Evolutionary conservation across 2,888 invertebrate genomes (phyloP).

Genomic region (Acholoe squamosa): DNA sequence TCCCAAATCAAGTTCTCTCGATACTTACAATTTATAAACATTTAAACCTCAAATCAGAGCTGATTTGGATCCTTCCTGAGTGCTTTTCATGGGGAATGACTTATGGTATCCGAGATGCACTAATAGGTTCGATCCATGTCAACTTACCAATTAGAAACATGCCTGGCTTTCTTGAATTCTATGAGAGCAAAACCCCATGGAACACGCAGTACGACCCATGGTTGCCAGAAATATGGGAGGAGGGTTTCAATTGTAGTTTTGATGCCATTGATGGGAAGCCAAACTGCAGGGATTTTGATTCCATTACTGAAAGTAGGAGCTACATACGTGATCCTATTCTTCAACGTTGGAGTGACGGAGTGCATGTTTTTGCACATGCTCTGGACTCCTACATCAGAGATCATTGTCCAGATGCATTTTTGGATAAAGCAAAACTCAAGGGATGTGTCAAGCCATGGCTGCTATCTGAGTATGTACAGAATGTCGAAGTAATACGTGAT

Average conservation of each 20-base stretch:
- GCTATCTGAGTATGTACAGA: background rate
- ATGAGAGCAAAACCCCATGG: conserved; percentile 19
- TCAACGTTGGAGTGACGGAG: background rate
- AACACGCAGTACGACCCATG: conserved; percentile 12
- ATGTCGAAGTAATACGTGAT: background rate
- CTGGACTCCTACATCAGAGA: background rate
- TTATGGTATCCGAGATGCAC: background rate
- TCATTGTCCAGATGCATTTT: background rate
- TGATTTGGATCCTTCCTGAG: conserved; percentile 44
- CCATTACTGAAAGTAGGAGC: background rate
- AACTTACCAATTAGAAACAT: too few relatives aligned
- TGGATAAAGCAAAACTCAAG: background rate
- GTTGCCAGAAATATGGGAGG: background rate
- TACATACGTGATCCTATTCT: background rate
- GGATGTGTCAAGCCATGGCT: conserved; percentile 19
- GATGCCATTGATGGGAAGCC: background rate
- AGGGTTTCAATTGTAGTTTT: conserved; percentile 2
- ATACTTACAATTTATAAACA: background rate
- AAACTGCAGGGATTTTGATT: background rate
- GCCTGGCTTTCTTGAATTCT: background rate
- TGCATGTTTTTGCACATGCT: conserved; percentile 18
- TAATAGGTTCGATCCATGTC: background rate
- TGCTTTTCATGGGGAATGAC: conserved; percentile 26
- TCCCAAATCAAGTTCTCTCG: background rate
- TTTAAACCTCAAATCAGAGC: background rate